Conservation (phyloP, 1,140 invertebrate species). For the Caerostris extrusa region DNA sequence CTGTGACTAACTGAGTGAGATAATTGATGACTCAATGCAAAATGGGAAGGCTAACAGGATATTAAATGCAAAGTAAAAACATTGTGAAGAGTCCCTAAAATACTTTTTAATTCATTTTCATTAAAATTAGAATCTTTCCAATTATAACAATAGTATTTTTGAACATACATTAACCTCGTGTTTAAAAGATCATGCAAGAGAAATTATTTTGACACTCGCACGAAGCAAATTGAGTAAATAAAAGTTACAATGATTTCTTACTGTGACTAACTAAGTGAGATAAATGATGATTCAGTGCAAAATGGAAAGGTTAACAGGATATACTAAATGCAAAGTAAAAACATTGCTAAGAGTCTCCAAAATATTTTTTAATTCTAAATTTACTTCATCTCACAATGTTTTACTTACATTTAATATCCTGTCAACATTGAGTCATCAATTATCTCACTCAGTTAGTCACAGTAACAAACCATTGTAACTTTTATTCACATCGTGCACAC, state of each 20-base stretch:
- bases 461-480: neutral
- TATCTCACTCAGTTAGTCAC: neutral
- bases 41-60: neutral
- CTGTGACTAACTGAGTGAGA: neutral
- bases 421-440: neutral
- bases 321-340: too few species aligned
- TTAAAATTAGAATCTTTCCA: too few species aligned
- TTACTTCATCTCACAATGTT: too few species aligned
- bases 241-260: neutral
- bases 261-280: neutral
- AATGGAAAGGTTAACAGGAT: neutral
- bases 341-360: too few species aligned
- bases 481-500: neutral
- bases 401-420: neutral
- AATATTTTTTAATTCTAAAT: too few species aligned
- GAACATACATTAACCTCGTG: too few species aligned
- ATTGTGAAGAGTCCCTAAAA: too few species aligned
- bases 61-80: neutral
- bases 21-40: neutral
- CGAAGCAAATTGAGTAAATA: conserved; percentile 14
- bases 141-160: too few species aligned
- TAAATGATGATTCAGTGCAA: neutral
- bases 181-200: neutral
- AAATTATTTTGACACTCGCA: neutral
- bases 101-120: too few species aligned